Evolutionary conservation across 2,113 vertebrate genomes (phyloP).

Genomic region (Perca flavescens): DNA sequence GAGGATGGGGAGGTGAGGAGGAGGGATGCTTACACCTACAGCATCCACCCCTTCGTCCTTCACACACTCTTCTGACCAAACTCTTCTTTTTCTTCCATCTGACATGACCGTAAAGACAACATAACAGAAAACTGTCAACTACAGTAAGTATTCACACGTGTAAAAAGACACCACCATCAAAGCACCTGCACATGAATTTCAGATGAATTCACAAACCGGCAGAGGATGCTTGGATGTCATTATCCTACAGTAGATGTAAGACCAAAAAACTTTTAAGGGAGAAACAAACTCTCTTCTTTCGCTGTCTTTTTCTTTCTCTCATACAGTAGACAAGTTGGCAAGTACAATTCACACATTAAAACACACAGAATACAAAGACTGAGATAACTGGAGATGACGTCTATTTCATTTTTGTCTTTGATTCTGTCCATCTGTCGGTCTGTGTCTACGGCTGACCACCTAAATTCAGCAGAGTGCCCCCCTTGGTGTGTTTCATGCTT

Average conservation of each 20-base stretch:
- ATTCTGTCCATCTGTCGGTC: constrained; percentile 45
- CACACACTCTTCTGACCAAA: constrained; percentile 65
- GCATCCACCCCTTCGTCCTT: constrained; percentile 74
- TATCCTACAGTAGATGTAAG: neutral
- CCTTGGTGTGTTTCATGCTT: constrained; percentile 44
- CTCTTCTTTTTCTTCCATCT: constrained; percentile 62
- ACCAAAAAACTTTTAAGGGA: constrained; percentile 44
- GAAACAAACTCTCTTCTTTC: constrained; percentile 44
- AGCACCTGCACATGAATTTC: constrained; percentile 21
- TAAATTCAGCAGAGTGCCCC: constrained; percentile 39
- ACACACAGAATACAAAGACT: constrained; percentile 24
- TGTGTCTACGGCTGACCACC: constrained; percentile 33
- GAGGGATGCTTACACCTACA: constrained; percentile 78
- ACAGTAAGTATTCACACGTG: constrained; percentile 7
- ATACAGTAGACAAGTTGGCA: constrained; percentile 31
- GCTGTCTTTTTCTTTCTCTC: neutral
- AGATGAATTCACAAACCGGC: constrained; percentile 6
- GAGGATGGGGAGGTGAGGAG: constrained; percentile 59
- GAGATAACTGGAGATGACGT: constrained; percentile 34
- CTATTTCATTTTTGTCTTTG: constrained; percentile 24
- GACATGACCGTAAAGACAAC: constrained; percentile 41
- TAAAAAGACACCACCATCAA: constrained; percentile 2
- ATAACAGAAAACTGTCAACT: constrained; percentile 14
- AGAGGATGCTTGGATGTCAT: constrained; percentile 4
- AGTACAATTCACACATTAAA: constrained; percentile 22